A percentile compares a stretch with the other conserved stretches of the same genome.
Conservation (phyloP, 2,113 vertebrate genomes). For the Stictonetta naevosa region DNA sequence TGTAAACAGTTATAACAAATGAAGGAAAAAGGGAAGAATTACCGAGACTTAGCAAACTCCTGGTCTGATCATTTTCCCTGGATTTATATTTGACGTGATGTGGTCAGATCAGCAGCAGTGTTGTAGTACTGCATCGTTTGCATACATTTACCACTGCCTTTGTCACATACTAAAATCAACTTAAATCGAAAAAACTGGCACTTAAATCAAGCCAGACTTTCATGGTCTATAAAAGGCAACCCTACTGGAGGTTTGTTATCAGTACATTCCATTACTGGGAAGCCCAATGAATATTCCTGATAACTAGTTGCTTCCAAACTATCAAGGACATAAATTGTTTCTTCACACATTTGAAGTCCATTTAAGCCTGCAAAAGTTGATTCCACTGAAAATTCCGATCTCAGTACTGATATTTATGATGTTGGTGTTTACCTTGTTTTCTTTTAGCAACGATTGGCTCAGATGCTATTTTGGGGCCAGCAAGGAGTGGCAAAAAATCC, state of each 20-base stretch:
- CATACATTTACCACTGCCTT: background rate
- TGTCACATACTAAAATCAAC: background rate
- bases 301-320: background rate
- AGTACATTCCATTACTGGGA: background rate
- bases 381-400: background rate
- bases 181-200: background rate
- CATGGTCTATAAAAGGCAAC: background rate
- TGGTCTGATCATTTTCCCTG: background rate
- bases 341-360: background rate
- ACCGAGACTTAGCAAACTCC: background rate
- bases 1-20: background rate
- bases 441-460: constrained; percentile 85
- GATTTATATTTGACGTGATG: background rate
- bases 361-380: background rate
- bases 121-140: background rate
- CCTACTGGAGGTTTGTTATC: background rate
- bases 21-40: background rate
- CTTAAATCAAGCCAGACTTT: background rate
- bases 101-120: background rate
- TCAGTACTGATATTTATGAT: background rate
- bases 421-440: background rate
- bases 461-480: constrained; percentile 90
- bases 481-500: constrained; percentile 87
- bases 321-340: background rate
- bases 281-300: background rate